Evolutionary conservation across 92 coral and sea anemone genomes (phyloP).

Genomic region (Epizoanthus scotinus): DNA sequence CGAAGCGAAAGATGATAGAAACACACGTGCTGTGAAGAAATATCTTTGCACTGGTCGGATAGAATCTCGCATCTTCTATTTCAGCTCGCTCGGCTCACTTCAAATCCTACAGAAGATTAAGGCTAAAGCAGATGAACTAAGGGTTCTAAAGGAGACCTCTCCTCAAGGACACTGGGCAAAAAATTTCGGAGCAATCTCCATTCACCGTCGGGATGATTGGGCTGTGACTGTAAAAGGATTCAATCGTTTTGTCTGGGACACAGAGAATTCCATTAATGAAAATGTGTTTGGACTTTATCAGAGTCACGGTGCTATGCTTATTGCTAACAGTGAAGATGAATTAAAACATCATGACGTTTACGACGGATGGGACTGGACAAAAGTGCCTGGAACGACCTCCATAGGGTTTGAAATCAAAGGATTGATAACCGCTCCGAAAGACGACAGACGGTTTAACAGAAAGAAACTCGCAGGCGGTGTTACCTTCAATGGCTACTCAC

Average conservation of each 20-base stretch:
- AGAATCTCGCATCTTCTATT: conserved; percentile 31
- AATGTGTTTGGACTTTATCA: conserved; percentile 69
- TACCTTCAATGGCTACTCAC: conserved; percentile 53
- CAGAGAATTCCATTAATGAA: conserved; percentile 42
- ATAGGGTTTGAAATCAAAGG: conserved; percentile 37
- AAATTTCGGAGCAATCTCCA: conserved; percentile 69
- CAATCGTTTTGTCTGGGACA: conserved; percentile 71
- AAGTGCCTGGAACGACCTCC: conserved; percentile 77
- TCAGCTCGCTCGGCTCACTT: conserved; percentile 57
- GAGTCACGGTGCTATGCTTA: conserved; percentile 74
- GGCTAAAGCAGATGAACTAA: conserved; percentile 32
- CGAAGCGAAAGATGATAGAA: background rate
- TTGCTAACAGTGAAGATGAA: conserved; percentile 61
- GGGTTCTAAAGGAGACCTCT: conserved; percentile 47
- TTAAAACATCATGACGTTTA: conserved; percentile 59
- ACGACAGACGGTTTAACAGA: background rate
- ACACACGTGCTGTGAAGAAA: background rate
- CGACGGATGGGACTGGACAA: conserved; percentile 84
- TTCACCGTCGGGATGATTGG: conserved; percentile 78
- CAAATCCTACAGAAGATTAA: conserved; percentile 44
- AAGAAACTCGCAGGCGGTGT: conserved; percentile 68
- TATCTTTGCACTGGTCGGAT: conserved; percentile 35
- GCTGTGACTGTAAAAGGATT: conserved; percentile 74
- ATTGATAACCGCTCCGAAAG: background rate
- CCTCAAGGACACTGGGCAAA: conserved; percentile 85